These are phyloP conservation scores for Talpa occidentalis DNA, from an alignment of 2,113 vertebrate genomes.

Conservation along the genomic window DNA sequence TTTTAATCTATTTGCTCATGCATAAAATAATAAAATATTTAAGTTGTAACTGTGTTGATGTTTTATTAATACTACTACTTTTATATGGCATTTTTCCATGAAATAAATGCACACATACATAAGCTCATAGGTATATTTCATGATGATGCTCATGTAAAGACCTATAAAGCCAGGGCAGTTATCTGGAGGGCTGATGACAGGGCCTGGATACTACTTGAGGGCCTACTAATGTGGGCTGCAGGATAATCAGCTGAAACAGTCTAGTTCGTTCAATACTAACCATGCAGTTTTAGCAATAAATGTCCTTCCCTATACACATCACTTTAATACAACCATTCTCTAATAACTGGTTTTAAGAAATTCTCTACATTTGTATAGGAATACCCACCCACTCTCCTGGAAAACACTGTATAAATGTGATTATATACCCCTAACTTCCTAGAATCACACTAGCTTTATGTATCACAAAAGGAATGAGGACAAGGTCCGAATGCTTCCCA, in stretches of 20 bases:
- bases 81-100: background rate
- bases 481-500: background rate
- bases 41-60: background rate
- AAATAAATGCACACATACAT: background rate
- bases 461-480: background rate
- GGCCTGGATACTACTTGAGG: background rate
- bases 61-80: background rate
- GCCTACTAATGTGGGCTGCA: background rate
- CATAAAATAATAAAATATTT: background rate
- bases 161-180: background rate
- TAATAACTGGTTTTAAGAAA: constrained; percentile 1
- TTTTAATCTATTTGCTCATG: background rate
- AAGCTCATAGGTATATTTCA: background rate
- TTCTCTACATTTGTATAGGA: background rate
- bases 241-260: too few relatives aligned
- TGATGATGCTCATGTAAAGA: background rate
- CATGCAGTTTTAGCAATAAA: background rate
- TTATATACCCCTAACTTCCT: background rate
- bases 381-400: background rate
- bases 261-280: background rate
- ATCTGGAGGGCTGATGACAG: background rate
- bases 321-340: background rate
- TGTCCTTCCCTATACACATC: background rate
- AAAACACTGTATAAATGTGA: background rate
- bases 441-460: background rate